These are phyloP conservation scores for Scaptomyza reducta DNA, from an alignment of 2,888 invertebrate genomes.

Conservation along the genomic window DNA sequence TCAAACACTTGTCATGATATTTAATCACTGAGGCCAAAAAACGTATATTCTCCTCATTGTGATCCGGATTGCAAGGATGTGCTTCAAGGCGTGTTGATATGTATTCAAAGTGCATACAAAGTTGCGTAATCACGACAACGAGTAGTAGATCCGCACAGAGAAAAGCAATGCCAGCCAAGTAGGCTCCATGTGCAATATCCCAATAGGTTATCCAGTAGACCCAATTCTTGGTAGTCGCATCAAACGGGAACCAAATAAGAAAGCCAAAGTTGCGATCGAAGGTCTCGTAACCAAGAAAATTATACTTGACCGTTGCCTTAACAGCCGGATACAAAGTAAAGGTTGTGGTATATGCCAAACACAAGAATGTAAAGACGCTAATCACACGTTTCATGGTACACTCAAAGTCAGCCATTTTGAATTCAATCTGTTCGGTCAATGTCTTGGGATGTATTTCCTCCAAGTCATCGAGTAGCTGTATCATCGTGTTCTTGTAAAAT, in stretches of 20 bases:
- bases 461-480: slow-evolving; percentile 69
- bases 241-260: slow-evolving; percentile 79
- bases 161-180: slow-evolving; percentile 73
- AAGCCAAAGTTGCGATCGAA: slow-evolving; percentile 76
- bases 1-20: slow-evolving; percentile 74
- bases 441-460: slow-evolving; percentile 76
- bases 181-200: slow-evolving; percentile 68
- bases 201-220: slow-evolving; percentile 68
- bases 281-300: slow-evolving; percentile 63
- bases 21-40: slow-evolving; percentile 60
- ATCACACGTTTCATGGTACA: slow-evolving; percentile 69
- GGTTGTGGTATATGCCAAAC: slow-evolving; percentile 71
- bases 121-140: slow-evolving; percentile 73
- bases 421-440: slow-evolving; percentile 46
- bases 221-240: slow-evolving; percentile 54
- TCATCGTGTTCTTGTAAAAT: slow-evolving; percentile 52
- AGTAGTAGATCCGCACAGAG: slow-evolving; percentile 76
- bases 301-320: slow-evolving; percentile 65
- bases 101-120: slow-evolving; percentile 79
- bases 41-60: slow-evolving; percentile 45
- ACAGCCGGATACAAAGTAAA: slow-evolving; percentile 74
- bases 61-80: slow-evolving; percentile 43
- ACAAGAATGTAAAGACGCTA: slow-evolving; percentile 71
- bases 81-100: slow-evolving; percentile 53
- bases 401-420: slow-evolving; percentile 53